phyloP scores from a whole-genome alignment of 2,113 vertebrate species.

The Pelodiscus sinensis region DNA sequence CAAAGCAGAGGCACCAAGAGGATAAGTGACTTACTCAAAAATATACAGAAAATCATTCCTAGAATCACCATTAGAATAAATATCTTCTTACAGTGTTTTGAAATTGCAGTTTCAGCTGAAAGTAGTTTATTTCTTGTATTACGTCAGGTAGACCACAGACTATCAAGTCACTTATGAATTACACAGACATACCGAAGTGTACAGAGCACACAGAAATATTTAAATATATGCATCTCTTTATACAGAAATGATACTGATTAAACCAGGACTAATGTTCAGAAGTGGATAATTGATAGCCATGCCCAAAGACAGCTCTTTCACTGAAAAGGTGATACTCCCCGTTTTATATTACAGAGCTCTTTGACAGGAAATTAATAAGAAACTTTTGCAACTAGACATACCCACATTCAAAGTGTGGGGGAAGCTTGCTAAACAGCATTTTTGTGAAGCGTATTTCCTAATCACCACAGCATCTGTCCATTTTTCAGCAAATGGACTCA shows the following conservation, averaged over 20 bases:
- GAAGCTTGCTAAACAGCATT: not conserved
- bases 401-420: not conserved
- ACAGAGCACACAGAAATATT: not conserved
- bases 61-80: slow-evolving; percentile 2
- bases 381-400: not conserved
- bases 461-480: not conserved
- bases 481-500: not conserved
- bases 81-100: not conserved
- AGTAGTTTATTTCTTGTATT: slow-evolving; percentile 1
- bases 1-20: not conserved
- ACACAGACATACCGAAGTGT: not conserved
- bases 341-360: not conserved
- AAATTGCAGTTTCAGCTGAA: not conserved
- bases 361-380: fast-evolving
- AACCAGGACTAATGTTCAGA: not conserved
- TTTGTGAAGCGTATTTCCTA: too few species aligned
- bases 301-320: not conserved
- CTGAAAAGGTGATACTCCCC: not conserved
- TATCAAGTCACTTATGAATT: not conserved
- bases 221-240: not conserved
- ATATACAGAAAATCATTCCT: not conserved
- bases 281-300: not conserved
- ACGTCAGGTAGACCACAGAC: not conserved
- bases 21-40: not conserved
- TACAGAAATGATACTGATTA: not conserved